Evolutionary conservation across 2,113 vertebrate species (phyloP).

Genomic region (Neodontobutis hainanensis): DNA sequence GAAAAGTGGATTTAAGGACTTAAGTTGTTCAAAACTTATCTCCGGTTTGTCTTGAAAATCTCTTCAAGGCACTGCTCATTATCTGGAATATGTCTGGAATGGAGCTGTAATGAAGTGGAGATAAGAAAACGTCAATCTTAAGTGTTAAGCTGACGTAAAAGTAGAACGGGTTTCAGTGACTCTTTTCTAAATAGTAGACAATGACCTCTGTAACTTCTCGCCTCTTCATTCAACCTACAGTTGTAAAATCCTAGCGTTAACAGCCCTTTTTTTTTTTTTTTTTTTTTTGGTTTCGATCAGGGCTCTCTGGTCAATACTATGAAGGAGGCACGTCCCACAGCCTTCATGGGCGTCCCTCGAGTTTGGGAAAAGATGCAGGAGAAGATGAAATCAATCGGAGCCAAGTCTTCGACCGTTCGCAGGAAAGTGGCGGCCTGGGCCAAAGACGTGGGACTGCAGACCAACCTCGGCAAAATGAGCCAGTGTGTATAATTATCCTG

Average conservation of each 20-base stretch:
- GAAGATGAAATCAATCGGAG: conserved; percentile 81
- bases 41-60: too few relatives aligned
- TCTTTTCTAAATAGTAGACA: too few relatives aligned
- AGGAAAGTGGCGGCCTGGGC: conserved; percentile 88
- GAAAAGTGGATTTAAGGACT: too few relatives aligned
- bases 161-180: too few relatives aligned
- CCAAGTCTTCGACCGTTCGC: conserved; percentile 81
- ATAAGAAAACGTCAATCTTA: too few relatives aligned
- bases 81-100: too few relatives aligned
- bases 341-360: conserved; percentile 90
- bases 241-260: background rate
- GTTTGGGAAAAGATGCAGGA: conserved; percentile 98
- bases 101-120: too few relatives aligned
- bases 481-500: conserved; percentile 74
- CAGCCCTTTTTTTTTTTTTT: too few relatives aligned
- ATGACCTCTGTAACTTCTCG: too few relatives aligned
- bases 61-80: too few relatives aligned
- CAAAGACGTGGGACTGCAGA: conserved; percentile 84
- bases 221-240: background rate
- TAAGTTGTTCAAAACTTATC: too few relatives aligned
- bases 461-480: conserved; percentile 83
- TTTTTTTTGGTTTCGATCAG: conserved; percentile 69
- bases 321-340: conserved; percentile 87
- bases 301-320: conserved; percentile 87
- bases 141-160: too few relatives aligned